phyloP scores from a whole-genome alignment of 2,888 invertebrate genomes.

The Byasa hedistus region DNA sequence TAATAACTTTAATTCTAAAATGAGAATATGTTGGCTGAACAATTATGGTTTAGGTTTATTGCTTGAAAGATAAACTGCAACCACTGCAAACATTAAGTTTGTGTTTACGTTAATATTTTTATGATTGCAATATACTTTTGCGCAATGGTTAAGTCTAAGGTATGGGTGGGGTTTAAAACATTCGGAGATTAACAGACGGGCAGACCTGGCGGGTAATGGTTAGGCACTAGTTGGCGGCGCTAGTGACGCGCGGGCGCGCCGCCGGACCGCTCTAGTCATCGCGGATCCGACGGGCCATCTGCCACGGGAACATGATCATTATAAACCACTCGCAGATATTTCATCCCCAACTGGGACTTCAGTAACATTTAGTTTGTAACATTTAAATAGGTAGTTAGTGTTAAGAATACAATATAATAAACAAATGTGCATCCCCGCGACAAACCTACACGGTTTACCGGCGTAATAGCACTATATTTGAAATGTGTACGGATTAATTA shows the following conservation, averaged over 20 bases:
- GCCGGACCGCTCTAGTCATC: slow-evolving; percentile 79
- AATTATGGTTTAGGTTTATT: background rate
- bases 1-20: background rate
- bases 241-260: slow-evolving; percentile 68
- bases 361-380: no score
- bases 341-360: background rate
- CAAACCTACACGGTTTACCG: no score
- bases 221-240: slow-evolving; percentile 62
- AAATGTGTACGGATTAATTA: no score
- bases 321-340: slow-evolving; percentile 22
- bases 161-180: slow-evolving; percentile 41
- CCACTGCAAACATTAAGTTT: background rate
- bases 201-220: slow-evolving; percentile 68
- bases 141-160: slow-evolving; percentile 20
- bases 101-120: background rate
- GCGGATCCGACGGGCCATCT: slow-evolving; percentile 73
- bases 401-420: no score
- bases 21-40: slow-evolving; percentile 8
- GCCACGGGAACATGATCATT: slow-evolving; percentile 42
- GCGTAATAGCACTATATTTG: no score
- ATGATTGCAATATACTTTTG: slow-evolving; percentile 4
- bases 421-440: no score
- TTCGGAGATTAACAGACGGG: slow-evolving; percentile 48
- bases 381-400: no score
- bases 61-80: slow-evolving; percentile 14